Conservation (phyloP, 37 sponge, comb jelly and placozoan species). For the Chondrilla cf. caribensis region DNA sequence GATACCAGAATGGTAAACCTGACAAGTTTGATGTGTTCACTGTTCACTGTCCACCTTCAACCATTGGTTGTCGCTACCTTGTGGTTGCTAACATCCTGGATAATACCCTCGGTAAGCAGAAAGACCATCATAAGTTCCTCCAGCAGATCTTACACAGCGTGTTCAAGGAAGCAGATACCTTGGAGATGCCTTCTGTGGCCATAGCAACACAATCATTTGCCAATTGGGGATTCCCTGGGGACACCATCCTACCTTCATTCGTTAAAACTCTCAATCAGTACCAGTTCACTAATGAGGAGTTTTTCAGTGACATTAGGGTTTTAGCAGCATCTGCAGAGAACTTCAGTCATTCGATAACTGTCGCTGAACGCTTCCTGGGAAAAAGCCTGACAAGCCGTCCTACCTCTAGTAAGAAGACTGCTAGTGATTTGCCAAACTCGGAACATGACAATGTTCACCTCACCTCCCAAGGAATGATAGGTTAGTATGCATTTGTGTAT, state of each 20-base stretch:
- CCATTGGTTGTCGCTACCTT: slow-evolving; percentile 11
- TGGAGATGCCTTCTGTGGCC: slow-evolving; percentile 22
- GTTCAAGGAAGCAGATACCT: slow-evolving; percentile 25
- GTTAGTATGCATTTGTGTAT: too few species aligned
- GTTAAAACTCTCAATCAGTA: neutral
- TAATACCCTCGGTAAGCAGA: neutral
- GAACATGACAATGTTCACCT: too few species aligned
- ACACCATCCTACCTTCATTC: neutral
- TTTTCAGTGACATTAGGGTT: neutral
- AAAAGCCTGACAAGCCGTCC: neutral
- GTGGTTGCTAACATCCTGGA: slow-evolving; percentile 20
- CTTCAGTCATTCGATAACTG: too few species aligned
- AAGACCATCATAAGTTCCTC: neutral
- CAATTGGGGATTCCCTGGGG: neutral
- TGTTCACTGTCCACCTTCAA: slow-evolving; percentile 6
- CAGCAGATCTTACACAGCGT: slow-evolving; percentile 22
- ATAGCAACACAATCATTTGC: slow-evolving; percentile 20
- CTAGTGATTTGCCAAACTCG: too few species aligned
- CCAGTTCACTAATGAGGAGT: slow-evolving; percentile 12
- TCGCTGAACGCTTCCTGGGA: too few species aligned
- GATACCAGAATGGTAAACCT: slow-evolving; percentile 1
- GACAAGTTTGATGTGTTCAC: slow-evolving; percentile 13
- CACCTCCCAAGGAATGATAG: too few species aligned
- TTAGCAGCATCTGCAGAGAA: neutral
- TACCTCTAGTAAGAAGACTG: neutral